Evolutionary conservation across 2,888 invertebrate genomes (phyloP).

Genomic region (Magallana nippona): DNA sequence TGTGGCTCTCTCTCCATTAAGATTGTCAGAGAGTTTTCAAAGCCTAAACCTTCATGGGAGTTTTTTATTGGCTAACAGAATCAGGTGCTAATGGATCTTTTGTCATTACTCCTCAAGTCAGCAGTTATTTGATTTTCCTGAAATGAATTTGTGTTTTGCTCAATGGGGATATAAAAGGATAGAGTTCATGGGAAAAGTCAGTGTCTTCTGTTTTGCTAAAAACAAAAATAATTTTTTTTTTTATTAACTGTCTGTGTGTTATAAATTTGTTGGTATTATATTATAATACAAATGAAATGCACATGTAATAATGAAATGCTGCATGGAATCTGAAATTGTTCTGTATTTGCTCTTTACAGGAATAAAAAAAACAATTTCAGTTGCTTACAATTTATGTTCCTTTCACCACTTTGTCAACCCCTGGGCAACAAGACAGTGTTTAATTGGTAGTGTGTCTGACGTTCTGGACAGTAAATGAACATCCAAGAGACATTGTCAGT

Average conservation of each 20-base stretch:
- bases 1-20: not conserved
- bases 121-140: not conserved
- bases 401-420: no score
- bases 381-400: no score
- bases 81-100: constrained; percentile 3
- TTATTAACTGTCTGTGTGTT: no score
- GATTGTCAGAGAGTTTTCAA: not conserved
- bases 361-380: no score
- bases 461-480: not conserved
- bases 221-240: not conserved
- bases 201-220: not conserved
- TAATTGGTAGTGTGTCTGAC: no score
- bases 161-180: not conserved
- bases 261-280: no score
- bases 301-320: no score
- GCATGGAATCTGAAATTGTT: no score
- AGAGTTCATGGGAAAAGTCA: not conserved
- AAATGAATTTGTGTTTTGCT: not conserved
- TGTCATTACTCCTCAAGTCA: not conserved
- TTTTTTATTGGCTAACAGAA: not conserved
- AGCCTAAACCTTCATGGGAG: constrained; percentile 1
- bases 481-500: not conserved
- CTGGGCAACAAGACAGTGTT: no score
- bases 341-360: no score
- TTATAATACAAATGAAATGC: no score